A percentile compares a stretch with the other conserved stretches of the same genome.
These are phyloP conservation scores for Syndactyla subalaris DNA, from an alignment of 2,797 vertebrate genomes.

Conservation along the genomic window DNA sequence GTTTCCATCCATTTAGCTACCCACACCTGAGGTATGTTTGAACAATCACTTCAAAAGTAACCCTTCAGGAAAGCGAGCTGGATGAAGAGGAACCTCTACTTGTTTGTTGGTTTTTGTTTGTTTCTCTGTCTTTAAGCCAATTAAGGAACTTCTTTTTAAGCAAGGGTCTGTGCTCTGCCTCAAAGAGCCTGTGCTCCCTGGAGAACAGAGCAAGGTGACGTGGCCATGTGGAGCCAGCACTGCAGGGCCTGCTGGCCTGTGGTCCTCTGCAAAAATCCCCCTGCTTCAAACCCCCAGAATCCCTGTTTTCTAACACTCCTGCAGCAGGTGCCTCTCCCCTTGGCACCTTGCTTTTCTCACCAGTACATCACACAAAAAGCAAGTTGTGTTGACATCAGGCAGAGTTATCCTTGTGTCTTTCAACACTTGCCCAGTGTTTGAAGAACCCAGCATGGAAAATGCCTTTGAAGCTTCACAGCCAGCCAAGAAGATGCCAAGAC, in stretches of 20 bases:
- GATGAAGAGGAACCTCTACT: background rate
- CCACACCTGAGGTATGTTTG: background rate
- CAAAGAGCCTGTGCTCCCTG: background rate
- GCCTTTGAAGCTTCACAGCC: background rate
- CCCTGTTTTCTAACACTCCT: background rate
- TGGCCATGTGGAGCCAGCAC: background rate
- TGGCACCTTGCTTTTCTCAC: background rate
- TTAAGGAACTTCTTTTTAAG: background rate
- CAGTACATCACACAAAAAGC: accelerated
- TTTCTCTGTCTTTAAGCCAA: background rate
- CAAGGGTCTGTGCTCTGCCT: background rate
- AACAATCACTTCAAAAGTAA: background rate
- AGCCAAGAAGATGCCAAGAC: background rate
- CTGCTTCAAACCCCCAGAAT: background rate
- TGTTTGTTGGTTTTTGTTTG: accelerated
- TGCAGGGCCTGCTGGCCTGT: background rate
- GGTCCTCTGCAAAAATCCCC: background rate
- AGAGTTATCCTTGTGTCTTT: background rate
- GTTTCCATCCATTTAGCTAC: background rate
- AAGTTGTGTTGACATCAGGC: background rate
- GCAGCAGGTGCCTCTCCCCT: background rate
- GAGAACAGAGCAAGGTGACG: background rate
- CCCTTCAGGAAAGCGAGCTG: background rate
- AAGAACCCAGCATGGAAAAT: background rate
- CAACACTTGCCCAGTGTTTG: background rate